Evolutionary conservation across 2,888 invertebrate genomes (phyloP), one percentile per base, ranked within the genome.

Genomic region (Drosophila kokeensis): DNA sequence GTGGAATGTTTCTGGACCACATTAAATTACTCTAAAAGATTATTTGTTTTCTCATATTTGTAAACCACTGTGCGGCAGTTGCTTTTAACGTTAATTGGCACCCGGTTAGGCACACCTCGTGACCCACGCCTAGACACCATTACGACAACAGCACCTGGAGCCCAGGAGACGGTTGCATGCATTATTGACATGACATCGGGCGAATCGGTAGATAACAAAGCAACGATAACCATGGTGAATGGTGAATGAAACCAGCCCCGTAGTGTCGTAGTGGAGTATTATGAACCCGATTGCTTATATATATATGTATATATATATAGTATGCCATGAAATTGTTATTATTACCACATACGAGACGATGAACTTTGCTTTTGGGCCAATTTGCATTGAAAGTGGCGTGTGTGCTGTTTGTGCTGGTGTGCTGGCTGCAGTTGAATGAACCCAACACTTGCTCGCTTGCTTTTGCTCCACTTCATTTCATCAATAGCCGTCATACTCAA

Each of bases 151-250:
- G 32, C 24, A 18, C 49, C 38, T 27, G n/a, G 36, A 45, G 24
- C 24, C 40, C 34, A 21, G 42, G 34, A n/a, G 45, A 27, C 68
- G 59, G 58, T 89, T 70, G 90, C 88, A 87, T 87, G 90, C 88
- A 76, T 85, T 72, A 87, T 78, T 82, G 90, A 75, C 90, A 85
- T 77, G 86, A 75, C 90, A 81, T 72, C 79, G 75, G 73, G 76
- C 57, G 62, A 71, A 74, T 89, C 66, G 61, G 61, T 66, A 87
- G 91, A 90, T 90, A 90, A 90, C 90, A 90, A 90, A 73, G 55
- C 48, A 54, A 13, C 73, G 66, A 90, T 90, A 82, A 88, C 87
- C 91, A 87, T 90, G 90, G 91, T 80, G 88, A 87, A 87, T 78
- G 65, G 65, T 62, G 73, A 69, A 73, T 71, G 65, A 60, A 62